phyloP scores from a whole-genome alignment of 2,888 invertebrate species.

The Cosmia trapezina region DNA sequence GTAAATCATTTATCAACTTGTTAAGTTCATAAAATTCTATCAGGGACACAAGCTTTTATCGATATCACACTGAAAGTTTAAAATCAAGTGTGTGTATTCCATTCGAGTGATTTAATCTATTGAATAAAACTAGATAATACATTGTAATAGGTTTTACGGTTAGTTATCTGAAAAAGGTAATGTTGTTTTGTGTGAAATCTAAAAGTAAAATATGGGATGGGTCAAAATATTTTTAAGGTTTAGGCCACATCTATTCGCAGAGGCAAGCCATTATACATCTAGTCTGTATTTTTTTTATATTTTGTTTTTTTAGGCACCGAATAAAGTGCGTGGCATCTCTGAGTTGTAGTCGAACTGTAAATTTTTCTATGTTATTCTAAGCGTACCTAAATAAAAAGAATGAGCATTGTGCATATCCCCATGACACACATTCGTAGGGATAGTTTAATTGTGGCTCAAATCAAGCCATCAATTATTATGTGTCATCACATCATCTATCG shows the following conservation, averaged over 20 bases:
- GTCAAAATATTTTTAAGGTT: constrained; percentile 28
- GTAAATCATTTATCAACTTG: constrained; percentile 41
- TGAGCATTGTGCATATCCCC: constrained; percentile 37
- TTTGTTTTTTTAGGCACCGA: constrained; percentile 4
- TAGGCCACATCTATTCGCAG: constrained; percentile 24
- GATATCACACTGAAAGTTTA: constrained; percentile 55
- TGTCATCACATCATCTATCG: constrained; percentile 48
- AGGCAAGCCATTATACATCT: constrained; percentile 61
- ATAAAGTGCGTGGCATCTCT: neutral
- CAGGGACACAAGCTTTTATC: constrained; percentile 43
- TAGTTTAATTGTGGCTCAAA: constrained; percentile 29
- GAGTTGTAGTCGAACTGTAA: constrained; percentile 8
- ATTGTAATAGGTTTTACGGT: constrained; percentile 41
- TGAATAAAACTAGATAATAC: constrained; percentile 51
- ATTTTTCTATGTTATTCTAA: constrained; percentile 35
- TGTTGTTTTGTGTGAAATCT: constrained; percentile 30
- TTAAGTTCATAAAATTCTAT: constrained; percentile 44
- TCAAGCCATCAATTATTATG: constrained; percentile 21
- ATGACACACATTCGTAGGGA: constrained; percentile 16
- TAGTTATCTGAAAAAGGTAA: constrained; percentile 42
- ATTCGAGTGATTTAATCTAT: constrained; percentile 53
- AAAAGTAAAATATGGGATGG: constrained; percentile 16
- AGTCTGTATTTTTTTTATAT: constrained; percentile 47
- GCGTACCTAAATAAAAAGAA: constrained; percentile 7
- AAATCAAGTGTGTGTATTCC: constrained; percentile 51